Conservation (phyloP, 2,888 invertebrate genomes). For the Trilocha varians region DNA sequence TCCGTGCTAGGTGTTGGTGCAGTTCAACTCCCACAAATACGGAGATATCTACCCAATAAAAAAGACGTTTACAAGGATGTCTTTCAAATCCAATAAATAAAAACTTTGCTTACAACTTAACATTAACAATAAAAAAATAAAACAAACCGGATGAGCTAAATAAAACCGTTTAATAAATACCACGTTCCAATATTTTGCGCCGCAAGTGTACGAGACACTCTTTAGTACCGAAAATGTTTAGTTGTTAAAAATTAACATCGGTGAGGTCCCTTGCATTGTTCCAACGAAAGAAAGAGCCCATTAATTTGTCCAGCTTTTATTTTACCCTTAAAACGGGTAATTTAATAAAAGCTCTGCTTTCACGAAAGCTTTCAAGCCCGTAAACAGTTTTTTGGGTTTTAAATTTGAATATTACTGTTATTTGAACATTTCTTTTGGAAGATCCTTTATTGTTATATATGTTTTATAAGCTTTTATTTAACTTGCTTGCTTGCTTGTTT, state of each 20-base stretch:
- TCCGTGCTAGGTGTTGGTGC: too few species aligned
- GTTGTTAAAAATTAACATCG: slow-evolving; percentile 52
- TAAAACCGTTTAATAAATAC: too few species aligned
- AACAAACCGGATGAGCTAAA: too few species aligned
- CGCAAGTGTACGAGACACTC: slow-evolving; percentile 22
- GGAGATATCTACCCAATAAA: too few species aligned
- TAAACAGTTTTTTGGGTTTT: neutral
- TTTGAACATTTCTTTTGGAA: neutral
- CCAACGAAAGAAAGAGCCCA: slow-evolving; percentile 17
- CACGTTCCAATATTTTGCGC: neutral
- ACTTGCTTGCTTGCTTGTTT: too few species aligned
- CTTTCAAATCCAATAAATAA: too few species aligned
- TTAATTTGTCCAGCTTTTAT: slow-evolving; percentile 32
- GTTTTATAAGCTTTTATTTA: too few species aligned
- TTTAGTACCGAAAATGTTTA: slow-evolving; percentile 45
- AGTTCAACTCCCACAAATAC: too few species aligned
- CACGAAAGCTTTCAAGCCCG: neutral
- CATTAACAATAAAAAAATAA: too few species aligned
- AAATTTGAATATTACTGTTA: neutral
- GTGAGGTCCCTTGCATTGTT: slow-evolving; percentile 27
- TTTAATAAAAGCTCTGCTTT: slow-evolving; percentile 16
- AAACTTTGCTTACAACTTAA: too few species aligned
- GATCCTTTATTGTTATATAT: neutral
- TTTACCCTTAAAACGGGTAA: slow-evolving; percentile 21
- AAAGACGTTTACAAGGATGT: too few species aligned